phyloP scores from a whole-genome alignment of 2,113 vertebrate species.

The Prunella fulvescens region DNA sequence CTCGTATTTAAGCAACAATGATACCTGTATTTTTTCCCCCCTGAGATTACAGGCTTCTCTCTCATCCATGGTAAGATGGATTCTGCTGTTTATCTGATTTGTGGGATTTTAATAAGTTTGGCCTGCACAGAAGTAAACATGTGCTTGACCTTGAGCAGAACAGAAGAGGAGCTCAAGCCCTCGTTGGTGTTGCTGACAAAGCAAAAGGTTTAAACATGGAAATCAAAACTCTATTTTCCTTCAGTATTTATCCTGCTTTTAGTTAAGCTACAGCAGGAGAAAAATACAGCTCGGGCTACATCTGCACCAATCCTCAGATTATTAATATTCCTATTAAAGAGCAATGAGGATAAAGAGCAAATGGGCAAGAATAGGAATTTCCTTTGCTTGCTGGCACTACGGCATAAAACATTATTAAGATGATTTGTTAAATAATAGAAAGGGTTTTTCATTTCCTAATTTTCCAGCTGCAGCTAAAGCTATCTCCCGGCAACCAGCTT shows the following conservation, averaged over 20 bases:
- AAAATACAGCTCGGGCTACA: background rate
- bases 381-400: slow-evolving; percentile 1
- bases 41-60: background rate
- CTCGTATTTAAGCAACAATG: background rate
- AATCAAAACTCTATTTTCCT: background rate
- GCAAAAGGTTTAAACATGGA: background rate
- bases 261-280: background rate
- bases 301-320: background rate
- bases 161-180: background rate
- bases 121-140: background rate
- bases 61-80: background rate
- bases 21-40: background rate
- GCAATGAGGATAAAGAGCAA: slow-evolving; percentile 18
- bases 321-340: slow-evolving; percentile 49
- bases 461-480: slow-evolving; percentile 60
- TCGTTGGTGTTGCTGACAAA: background rate
- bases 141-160: background rate
- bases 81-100: slow-evolving; percentile 27
- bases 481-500: slow-evolving; percentile 59
- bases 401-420: slow-evolving; percentile 59
- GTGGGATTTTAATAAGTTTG: slow-evolving; percentile 17
- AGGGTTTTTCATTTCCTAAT: slow-evolving; percentile 73
- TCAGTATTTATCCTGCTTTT: background rate
- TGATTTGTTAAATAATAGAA: slow-evolving; percentile 80
- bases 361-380: background rate